Base-by-base conservation (phyloP, 2,797 vertebrate species). In the Gymnopithys bicolor region DNA sequence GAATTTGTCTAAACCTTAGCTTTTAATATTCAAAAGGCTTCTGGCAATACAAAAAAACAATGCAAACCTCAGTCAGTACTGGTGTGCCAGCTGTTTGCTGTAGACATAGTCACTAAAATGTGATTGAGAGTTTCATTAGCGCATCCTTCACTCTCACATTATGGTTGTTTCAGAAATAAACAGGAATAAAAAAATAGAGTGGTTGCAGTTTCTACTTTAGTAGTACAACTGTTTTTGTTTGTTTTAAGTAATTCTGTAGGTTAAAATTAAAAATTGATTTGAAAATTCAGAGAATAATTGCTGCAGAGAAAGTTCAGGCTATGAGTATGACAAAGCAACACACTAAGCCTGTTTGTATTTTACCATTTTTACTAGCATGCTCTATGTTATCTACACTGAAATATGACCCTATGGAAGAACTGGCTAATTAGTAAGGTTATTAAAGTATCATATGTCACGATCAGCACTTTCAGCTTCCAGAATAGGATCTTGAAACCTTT, bases 211-310 rank as follows among this genome's bases (percentile, higher is more conserved):
- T 53, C 10, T 53, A 53, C 8, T 81, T 94, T 55, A 89, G 22
- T 63, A 70, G 4, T 58, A 9, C 23, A 35, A 27, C 8, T 33
- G 8, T 45, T 64, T 17, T 6, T 6, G 41, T 18, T 18, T 43
- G 39, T 5, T 75, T 33, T 43, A 48, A 33, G 8, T 70, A 30
- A 59, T 75, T 51, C 10, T 63, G 8, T n/a, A 37, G 15, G 13
- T 90, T 62, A 92, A 93, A 90, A 90, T 81, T 80, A 88, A 76
- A 92, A 84, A 59, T 37, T 11, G 2, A 23, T 83, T 91, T 67
- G n/a, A 63, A 93, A 94, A 77, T 63, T 63, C 3, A 0, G 51
- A 63, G 5, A 24, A 46, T 60, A 89, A 86, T 68, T 87, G 56
- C 49, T 74, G 10, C 43, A 78, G 39, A 63, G 37, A 49, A 76